These are phyloP conservation scores for Oriolus oriolus DNA, from an alignment of 2,113 vertebrate species.

Conservation along the genomic window DNA sequence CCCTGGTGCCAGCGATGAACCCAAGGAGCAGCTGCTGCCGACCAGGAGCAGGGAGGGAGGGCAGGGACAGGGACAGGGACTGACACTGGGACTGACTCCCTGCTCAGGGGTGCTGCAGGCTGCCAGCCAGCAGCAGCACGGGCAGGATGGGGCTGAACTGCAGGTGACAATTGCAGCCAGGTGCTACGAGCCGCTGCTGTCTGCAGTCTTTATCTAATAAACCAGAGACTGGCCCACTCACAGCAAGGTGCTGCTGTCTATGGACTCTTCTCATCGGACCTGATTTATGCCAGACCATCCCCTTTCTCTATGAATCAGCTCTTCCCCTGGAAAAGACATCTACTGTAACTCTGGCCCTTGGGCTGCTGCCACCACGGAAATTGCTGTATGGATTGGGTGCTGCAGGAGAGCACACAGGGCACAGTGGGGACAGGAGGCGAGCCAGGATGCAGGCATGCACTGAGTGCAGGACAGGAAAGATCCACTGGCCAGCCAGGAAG, in stretches of 20 bases:
- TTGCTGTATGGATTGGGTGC: neutral
- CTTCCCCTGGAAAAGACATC: neutral
- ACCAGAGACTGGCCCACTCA: neutral
- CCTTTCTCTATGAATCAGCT: constrained; percentile 29
- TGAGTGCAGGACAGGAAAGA: neutral
- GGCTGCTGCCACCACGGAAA: constrained; percentile 23
- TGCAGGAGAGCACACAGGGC: neutral
- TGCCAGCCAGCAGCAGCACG: neutral
- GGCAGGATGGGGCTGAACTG: neutral
- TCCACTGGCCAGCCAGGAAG: neutral
- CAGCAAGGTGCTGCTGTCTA: constrained; percentile 20
- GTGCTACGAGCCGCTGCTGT: neutral
- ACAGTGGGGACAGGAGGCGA: neutral
- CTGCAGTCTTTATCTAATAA: constrained; percentile 22
- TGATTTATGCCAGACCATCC: constrained; percentile 18
- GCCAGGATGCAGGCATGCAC: neutral
- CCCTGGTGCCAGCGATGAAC: neutral
- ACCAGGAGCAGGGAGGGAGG: neutral
- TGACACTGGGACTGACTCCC: neutral
- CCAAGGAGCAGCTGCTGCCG: neutral
- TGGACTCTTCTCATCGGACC: neutral
- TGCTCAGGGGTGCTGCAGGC: neutral
- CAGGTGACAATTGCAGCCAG: neutral
- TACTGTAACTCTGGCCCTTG: neutral
- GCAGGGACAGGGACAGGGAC: neutral